Evolutionary conservation across 2,797 vertebrate genomes (phyloP), one percentile per base, ranked within the genome.

Genomic region (Crocodylus rhombifer): DNA sequence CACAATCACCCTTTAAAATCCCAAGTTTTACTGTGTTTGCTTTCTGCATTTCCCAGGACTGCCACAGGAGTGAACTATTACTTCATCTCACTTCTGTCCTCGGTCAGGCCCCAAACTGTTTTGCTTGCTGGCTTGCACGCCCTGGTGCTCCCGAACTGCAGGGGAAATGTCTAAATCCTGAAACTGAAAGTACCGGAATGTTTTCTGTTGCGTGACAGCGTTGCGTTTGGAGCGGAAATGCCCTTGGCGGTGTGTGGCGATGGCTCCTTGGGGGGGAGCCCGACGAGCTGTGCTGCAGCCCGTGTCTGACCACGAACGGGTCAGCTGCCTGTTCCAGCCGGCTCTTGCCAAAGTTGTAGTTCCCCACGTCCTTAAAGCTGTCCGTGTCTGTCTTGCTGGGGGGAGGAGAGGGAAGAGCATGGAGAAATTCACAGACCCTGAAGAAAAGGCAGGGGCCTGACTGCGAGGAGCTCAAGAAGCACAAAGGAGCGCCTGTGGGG

Each of bases 41-140:
- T 62, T 75, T 73, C 82, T 77, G 91, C 81, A 87, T 80, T 84
- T 17, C 83, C 69, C 79, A 92, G 84, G 86, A 36, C 92, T 91
- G 86, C 82, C 73, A 28, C 18, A 85, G 23, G 65, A 89, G 85
- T 1, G 10, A 82, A 67, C 36, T 79, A 51, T 51, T 51, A 71
- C 56, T 75, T 65, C 51, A 33, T 81, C n/a, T 69, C 0, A 1
- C 80, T 73, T n/a, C 75, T 6, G 33, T 61, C 80, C 33, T 0
- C 0, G 62, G 64, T 78, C 74, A 67, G 67, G 78, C 30, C 51
- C 77, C 5, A 28, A 64, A 56, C 25, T 2, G 51, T 26, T 21
- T n/a, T 60, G 3, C 69, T 78, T 88, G 30, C 26, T 65, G 25
- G 30, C 12, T 77, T 69, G 23, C 64, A 33, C 16, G 17, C 11